These are phyloP conservation scores for Leptarthrus brevirostris DNA, from an alignment of 2,888 invertebrate species.

Conservation along the genomic window DNA sequence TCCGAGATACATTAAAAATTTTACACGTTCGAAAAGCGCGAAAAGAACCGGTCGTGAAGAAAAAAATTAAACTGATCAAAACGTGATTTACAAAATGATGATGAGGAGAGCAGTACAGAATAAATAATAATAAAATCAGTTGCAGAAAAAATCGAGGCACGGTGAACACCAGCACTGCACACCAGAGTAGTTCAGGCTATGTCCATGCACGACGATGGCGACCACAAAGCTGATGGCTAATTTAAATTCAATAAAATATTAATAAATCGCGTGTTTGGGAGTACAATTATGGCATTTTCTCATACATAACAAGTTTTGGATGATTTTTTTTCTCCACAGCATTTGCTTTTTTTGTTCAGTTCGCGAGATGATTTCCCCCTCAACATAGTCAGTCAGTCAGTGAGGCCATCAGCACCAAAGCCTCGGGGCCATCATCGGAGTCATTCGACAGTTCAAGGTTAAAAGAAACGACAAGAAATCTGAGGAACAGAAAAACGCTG, in stretches of 20 bases:
- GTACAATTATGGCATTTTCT: conserved; percentile 41
- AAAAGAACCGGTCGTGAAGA: not conserved
- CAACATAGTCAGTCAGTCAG: conserved; percentile 4
- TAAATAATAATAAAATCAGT: conserved; percentile 21
- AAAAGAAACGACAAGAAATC: conserved; percentile 40
- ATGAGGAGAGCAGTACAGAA: conserved; percentile 12
- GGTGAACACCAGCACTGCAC: not conserved
- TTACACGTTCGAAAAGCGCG: too few relatives aligned
- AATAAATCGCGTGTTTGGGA: conserved; percentile 41
- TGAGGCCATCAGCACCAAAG: conserved; percentile 32
- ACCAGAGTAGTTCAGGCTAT: not conserved
- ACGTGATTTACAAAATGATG: conserved; percentile 43
- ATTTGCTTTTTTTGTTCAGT: not conserved
- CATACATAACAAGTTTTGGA: conserved; percentile 39
- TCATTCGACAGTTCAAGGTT: conserved; percentile 47
- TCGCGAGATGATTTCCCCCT: conserved; percentile 4
- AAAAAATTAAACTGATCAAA: conserved; percentile 28
- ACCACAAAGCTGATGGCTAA: conserved; percentile 8
- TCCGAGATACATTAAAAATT: too few relatives aligned
- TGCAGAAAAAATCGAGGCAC: not conserved
- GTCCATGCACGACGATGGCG: not conserved
- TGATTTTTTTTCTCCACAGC: not conserved
- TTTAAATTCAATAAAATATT: conserved; percentile 47
- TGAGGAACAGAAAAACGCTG: too few relatives aligned
- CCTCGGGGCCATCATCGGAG: conserved; percentile 35